Percentiles rank a stretch among this genome's conserved stretches.
Conservation (phyloP, 2,797 vertebrate genomes). For the Atherinosoma microstoma region DNA sequence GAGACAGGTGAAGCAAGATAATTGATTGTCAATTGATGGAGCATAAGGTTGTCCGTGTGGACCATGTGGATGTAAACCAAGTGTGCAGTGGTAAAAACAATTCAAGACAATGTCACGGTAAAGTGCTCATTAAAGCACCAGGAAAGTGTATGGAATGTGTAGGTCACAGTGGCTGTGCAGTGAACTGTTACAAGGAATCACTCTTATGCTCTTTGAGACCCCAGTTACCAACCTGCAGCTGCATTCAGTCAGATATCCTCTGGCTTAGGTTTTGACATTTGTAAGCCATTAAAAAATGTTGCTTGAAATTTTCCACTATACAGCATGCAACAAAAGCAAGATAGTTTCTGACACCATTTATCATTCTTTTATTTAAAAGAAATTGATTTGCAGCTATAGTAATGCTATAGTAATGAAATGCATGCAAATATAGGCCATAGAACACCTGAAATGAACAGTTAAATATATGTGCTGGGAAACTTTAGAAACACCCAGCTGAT, state of each 20-base stretch:
- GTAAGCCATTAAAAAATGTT: background rate
- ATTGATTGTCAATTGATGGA: slow-evolving; percentile 49
- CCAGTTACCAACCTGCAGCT: slow-evolving; percentile 20
- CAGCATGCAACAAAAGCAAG: background rate
- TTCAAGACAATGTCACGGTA: slow-evolving; percentile 54
- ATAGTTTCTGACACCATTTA: background rate
- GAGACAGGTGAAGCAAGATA: background rate
- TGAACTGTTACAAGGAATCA: slow-evolving; percentile 53
- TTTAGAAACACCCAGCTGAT: background rate
- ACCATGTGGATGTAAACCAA: slow-evolving; percentile 35
- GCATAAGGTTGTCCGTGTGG: slow-evolving; percentile 7
- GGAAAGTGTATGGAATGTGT: slow-evolving; percentile 28
- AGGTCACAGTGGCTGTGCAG: slow-evolving; percentile 43
- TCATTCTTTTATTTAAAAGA: background rate
- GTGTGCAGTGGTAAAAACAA: background rate
- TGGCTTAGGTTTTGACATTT: slow-evolving; percentile 1
- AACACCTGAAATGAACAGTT: background rate
- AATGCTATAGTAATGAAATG: too few relatives aligned
- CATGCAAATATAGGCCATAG: background rate
- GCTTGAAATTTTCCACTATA: background rate
- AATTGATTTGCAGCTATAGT: background rate
- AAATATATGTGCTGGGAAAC: too few relatives aligned
- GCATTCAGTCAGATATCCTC: background rate
- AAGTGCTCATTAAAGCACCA: slow-evolving; percentile 58
- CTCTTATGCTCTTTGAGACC: slow-evolving; percentile 30